Conservation (phyloP, 2,797 vertebrate genomes). For the Trachops cirrhosus region DNA sequence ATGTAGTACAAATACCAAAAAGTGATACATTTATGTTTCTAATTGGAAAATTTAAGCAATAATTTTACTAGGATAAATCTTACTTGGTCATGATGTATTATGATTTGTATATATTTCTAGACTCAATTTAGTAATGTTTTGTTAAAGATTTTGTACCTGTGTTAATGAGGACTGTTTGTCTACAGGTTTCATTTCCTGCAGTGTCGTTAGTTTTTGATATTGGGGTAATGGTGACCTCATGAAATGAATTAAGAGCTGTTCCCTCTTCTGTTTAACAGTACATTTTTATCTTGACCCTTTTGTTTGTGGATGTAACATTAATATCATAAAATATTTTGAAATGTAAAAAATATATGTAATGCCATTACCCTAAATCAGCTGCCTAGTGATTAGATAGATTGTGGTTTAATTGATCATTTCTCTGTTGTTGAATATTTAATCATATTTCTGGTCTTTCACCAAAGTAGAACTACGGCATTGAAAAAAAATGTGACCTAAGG, state of each 20-base stretch:
- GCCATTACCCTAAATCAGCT: background rate
- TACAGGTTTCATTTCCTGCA: background rate
- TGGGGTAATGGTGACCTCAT: background rate
- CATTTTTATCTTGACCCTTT: slow-evolving; percentile 36
- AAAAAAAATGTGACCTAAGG: slow-evolving; percentile 16
- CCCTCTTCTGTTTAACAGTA: background rate
- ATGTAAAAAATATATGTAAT: slow-evolving; percentile 19
- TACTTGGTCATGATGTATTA: background rate
- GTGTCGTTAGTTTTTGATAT: background rate
- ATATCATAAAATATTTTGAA: slow-evolving; percentile 10
- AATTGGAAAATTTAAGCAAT: background rate
- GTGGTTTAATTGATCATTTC: slow-evolving; percentile 32
- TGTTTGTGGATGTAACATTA: slow-evolving; percentile 14
- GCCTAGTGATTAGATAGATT: background rate
- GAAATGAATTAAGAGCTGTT: slow-evolving; percentile 3
- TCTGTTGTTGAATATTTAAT: slow-evolving; percentile 23
- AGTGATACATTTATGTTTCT: background rate
- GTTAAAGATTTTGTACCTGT: background rate
- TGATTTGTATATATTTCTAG: background rate
- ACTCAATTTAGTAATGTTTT: slow-evolving; percentile 9
- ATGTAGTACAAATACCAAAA: background rate
- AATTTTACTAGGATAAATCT: background rate
- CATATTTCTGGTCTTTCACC: slow-evolving; percentile 38
- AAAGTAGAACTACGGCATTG: background rate
- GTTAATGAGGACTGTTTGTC: background rate